Conservation (phyloP, 2,113 vertebrate genomes). For the Nanorana parkeri region DNA sequence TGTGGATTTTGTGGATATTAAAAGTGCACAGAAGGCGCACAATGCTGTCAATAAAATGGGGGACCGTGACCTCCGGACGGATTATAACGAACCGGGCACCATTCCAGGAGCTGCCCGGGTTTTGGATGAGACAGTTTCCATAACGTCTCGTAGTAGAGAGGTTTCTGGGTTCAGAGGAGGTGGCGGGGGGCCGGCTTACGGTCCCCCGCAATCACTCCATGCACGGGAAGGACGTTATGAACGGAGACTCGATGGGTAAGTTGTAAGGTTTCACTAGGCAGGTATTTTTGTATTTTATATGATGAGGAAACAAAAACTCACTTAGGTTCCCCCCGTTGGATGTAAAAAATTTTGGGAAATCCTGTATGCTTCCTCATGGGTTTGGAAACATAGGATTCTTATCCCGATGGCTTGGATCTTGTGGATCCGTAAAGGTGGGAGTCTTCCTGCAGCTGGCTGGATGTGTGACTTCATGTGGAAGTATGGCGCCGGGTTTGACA, state of each 20-base stretch:
- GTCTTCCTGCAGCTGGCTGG: constrained; percentile 79
- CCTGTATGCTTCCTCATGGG: constrained; percentile 83
- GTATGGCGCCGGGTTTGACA: constrained; percentile 73
- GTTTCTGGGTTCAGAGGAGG: constrained; percentile 99
- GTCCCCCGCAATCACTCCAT: constrained; percentile 95
- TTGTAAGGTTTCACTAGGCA: constrained; percentile 88
- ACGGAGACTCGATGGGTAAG: constrained; percentile 91
- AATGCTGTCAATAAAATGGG: constrained; percentile 99
- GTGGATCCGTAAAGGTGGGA: constrained; percentile 79
- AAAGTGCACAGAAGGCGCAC: constrained; percentile 99
- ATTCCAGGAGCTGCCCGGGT: constrained; percentile 96
- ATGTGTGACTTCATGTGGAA: constrained; percentile 76
- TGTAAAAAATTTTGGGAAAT: constrained; percentile 83
- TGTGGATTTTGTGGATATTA: constrained; percentile 99
- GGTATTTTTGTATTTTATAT: constrained; percentile 87
- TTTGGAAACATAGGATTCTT: constrained; percentile 83
- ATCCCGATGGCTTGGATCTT: constrained; percentile 78
- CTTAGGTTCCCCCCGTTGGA: constrained; percentile 84
- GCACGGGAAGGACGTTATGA: constrained; percentile 99
- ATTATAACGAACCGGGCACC: constrained; percentile 99
- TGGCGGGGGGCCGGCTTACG: constrained; percentile 94
- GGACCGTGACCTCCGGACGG: constrained; percentile 97
- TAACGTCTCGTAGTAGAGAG: constrained; percentile 96
- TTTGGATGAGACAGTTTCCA: constrained; percentile 97
- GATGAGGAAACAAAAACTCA: constrained; percentile 81